Evolutionary conservation across 2,113 vertebrate genomes (phyloP).

Genomic region (Nesogale talazaci): DNA sequence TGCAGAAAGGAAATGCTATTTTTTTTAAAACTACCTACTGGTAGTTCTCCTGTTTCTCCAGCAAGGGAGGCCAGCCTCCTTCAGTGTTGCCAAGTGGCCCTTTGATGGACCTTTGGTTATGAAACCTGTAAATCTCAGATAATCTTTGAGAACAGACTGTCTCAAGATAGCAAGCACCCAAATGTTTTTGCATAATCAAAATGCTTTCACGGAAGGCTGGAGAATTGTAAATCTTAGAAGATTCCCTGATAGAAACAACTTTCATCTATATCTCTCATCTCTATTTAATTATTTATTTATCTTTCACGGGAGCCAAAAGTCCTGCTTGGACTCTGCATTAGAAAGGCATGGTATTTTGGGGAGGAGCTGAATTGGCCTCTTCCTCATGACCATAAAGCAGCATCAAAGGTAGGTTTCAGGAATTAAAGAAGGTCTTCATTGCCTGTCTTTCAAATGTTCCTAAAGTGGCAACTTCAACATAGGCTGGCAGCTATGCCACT

Average conservation of each 20-base stretch:
- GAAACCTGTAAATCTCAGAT: constrained; percentile 47
- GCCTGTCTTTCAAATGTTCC: neutral
- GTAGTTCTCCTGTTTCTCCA: neutral
- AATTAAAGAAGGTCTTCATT: neutral
- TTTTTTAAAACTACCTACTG: neutral
- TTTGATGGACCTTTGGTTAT: constrained; percentile 59
- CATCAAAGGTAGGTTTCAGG: neutral
- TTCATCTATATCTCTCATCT: neutral
- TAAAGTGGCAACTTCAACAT: neutral
- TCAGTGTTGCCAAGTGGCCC: constrained; percentile 30
- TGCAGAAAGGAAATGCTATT: neutral
- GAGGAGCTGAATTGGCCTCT: neutral
- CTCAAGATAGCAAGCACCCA: constrained; percentile 52
- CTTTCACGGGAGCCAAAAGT: neutral
- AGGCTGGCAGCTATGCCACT: neutral
- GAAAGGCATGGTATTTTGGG: neutral
- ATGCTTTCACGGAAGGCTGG: constrained; percentile 32
- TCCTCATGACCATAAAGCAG: neutral
- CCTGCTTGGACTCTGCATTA: neutral
- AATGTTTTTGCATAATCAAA: constrained; percentile 64
- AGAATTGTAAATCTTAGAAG: constrained; percentile 40
- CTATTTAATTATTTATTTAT: no score
- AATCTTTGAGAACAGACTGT: neutral
- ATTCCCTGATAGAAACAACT: constrained; percentile 16
- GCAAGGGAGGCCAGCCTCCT: neutral